Evolutionary conservation across 2,113 vertebrate genomes (phyloP), one percentile per base, ranked within the genome.

Genomic region (Grantiella picta): DNA sequence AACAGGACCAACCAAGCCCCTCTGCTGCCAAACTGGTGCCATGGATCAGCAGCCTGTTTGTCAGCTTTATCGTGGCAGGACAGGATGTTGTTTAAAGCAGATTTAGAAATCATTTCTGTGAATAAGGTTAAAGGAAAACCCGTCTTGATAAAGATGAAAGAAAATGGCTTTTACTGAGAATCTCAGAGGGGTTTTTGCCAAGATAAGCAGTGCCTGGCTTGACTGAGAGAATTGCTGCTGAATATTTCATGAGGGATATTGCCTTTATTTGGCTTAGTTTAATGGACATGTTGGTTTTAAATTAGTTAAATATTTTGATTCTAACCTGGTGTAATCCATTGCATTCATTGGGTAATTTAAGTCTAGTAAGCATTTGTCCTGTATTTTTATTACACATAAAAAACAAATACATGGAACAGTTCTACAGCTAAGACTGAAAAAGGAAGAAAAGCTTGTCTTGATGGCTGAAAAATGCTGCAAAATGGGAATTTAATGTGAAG

Each of bases 51-150:
- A 31, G 50, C 10, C 77, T 85, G 73, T 95, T 87, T 69, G 63
- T 81, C 75, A 68, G 64, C 56, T 94, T 82, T 68, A 40, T 42
- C 21, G 0, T 33, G 64, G 59, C 63, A 89, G 82, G 57, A 35
- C 73, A 59, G 54, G 24, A 22, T 42, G 40, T 80, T 91, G 79
- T 94, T 73, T 23, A 80, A 80, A 91, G 90, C 54, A 66, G 82
- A 77, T 90, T 91, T 77, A 94, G 87, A 95, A 94, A 96, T 85
- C 17, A 20, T 93, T 95, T 88, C 87, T 88, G 47, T 90, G 92
- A 95, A 95, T 47, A 73, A 80, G 71, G 92, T 90, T 90, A 91
- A 95, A 94, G 36, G 61, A 79, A 93, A 96, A 88, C 90, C 78
- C 59, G 73, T n/a, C 68, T 82, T 52, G 87, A 92, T 88, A 94